Conservation (phyloP, 2,797 vertebrate species). For the Coilia nasus region DNA sequence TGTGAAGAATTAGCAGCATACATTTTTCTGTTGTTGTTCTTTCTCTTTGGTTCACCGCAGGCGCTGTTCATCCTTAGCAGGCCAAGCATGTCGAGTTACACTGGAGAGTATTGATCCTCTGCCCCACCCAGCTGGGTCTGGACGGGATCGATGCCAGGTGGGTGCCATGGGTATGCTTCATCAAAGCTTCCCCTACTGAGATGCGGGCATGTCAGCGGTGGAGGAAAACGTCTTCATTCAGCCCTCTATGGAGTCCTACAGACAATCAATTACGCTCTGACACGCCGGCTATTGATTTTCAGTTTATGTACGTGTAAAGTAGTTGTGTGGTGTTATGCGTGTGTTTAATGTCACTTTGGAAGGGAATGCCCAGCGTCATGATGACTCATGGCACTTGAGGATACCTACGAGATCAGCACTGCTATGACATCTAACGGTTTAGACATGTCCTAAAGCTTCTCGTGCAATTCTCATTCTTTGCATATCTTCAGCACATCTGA, state of each 20-base stretch:
- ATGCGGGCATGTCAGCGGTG: not conserved
- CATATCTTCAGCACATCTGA: not conserved
- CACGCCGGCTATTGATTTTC: not conserved
- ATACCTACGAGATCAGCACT: not conserved
- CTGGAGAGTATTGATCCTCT: not conserved
- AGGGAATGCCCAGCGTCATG: not conserved
- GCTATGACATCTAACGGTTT: not conserved
- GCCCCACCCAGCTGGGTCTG: not conserved
- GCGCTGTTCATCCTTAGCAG: not conserved
- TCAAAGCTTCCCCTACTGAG: not conserved
- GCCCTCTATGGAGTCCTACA: not conserved
- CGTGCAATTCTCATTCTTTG: not conserved
- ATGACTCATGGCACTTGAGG: not conserved
- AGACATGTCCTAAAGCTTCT: not conserved
- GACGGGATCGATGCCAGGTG: constrained; percentile 7
- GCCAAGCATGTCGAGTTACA: not conserved
- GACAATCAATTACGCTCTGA: not conserved
- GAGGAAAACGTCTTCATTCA: constrained; percentile 9
- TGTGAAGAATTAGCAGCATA: not conserved
- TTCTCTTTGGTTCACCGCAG: not conserved
- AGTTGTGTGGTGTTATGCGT: not conserved
- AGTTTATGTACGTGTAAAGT: not conserved
- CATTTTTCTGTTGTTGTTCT: not conserved
- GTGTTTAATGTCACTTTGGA: not conserved
- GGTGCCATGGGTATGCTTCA: not conserved